phyloP scores from a whole-genome alignment of 2,797 vertebrate species.

The Brotula barbata region DNA sequence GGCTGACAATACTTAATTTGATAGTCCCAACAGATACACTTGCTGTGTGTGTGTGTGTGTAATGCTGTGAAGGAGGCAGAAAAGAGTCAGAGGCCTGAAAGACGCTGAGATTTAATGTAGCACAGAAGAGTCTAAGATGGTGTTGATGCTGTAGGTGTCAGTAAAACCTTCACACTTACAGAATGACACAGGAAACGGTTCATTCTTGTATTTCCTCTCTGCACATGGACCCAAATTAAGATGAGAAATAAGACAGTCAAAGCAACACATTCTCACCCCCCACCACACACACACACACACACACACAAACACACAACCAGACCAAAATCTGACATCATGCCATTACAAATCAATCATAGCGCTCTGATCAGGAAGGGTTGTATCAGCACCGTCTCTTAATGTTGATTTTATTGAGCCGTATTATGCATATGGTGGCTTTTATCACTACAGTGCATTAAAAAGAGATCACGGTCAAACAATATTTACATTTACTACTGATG shows the following conservation, averaged over 20 bases:
- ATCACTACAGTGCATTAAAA: no score
- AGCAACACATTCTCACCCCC: conserved; percentile 15
- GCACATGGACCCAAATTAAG: conserved; percentile 28
- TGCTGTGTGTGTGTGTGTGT: no score
- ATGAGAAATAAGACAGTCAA: conserved; percentile 18
- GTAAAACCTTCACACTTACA: conserved; percentile 40
- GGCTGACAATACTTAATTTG: no score
- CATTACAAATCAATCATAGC: no score
- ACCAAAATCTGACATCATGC: background rate
- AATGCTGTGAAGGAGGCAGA: conserved; percentile 8
- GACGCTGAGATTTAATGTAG: conserved; percentile 67
- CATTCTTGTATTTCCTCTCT: conserved; percentile 6
- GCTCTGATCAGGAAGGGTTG: background rate
- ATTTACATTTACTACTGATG: no score
- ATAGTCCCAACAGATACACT: no score
- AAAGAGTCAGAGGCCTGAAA: conserved; percentile 48
- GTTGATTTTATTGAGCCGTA: background rate
- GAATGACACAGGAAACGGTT: conserved; percentile 15
- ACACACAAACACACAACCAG: background rate
- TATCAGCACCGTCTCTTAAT: no score
- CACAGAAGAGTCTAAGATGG: conserved; percentile 56
- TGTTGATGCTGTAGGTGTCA: conserved; percentile 55
- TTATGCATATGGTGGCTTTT: background rate
- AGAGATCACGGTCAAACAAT: no score
- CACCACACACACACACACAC: background rate